Base-by-base conservation (phyloP, 2,888 invertebrate species). In the Amphipyra berbera region DNA sequence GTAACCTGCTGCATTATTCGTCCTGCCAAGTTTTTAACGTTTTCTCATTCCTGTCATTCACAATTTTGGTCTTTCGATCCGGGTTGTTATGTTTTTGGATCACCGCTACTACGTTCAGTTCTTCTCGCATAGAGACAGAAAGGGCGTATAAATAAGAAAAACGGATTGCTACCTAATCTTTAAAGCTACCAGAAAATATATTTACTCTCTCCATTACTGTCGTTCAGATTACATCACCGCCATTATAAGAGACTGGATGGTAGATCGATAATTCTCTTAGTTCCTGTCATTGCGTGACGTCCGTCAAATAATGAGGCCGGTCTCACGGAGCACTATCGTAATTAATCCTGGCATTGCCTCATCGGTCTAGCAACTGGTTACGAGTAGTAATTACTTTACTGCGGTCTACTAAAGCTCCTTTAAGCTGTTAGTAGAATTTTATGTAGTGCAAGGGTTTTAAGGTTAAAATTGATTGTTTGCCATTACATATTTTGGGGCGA, bases 191-290 rank as follows among this genome's bases (percentile, higher is more conserved):
- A 41, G 50, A 61, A 54, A 58, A 73, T 68, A 68, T 45, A 67
- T 67, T 54, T 44, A 54, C 30, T 35, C 9, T 21, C 40, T 47
- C 42, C n/a, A 60, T 50, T 50, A 73, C n/a, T 47, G 27, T 13
- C 13, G 33, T 47, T n/a, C 33, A 50, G 52, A 61, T 73, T 52
- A 73, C 47, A 58, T 61, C 61, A 73, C 44, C 50, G 35, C 44
- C 52, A 68, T 73, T 56, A 68, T 59, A 68, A 62, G 52, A 45
- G 35, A 44, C 27, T 54, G 12, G 48, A 48, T 61, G 70, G 47
- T 54, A 61, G 54, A 47, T 70, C 57, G 50, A 67, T 77, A 77
- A 73, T 69, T 59, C 64, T 61, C 44, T 64, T 10, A 55, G 57
- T 35, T 52, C 47, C 54, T 45, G 61, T 52, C 55, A 67, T 67